A percentile compares a stretch with the other conserved stretches of the same genome.
Conservation (phyloP, 2,797 vertebrate species). For the Caiman crocodilus region DNA sequence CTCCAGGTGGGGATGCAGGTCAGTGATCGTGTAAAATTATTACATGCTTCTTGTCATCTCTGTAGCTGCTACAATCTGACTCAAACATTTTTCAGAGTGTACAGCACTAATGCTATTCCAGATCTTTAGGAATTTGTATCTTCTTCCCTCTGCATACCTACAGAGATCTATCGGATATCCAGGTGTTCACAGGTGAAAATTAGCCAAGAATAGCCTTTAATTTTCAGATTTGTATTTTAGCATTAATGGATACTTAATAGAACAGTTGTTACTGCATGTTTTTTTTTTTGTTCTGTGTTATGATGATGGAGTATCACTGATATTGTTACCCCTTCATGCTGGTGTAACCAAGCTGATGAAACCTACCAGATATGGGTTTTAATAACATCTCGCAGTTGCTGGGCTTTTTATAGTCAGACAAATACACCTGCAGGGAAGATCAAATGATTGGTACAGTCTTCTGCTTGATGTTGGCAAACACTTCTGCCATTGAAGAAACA, state of each 20-base stretch:
- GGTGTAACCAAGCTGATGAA: background rate
- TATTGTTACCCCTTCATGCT: background rate
- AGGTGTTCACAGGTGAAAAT: background rate
- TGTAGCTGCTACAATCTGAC: slow-evolving; percentile 40
- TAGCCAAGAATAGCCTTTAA: background rate
- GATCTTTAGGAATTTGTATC: background rate
- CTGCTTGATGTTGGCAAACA: background rate
- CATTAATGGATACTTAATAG: background rate
- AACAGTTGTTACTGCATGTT: too few species aligned
- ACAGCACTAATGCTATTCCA: slow-evolving; percentile 9
- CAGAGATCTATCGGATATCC: background rate
- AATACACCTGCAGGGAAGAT: background rate
- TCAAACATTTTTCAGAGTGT: slow-evolving; percentile 34
- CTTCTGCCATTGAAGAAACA: background rate
- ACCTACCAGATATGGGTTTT: background rate
- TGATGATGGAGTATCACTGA: background rate
- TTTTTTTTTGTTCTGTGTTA: too few species aligned
- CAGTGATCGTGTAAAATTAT: background rate
- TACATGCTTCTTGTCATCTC: slow-evolving; percentile 22
- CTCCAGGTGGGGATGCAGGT: background rate
- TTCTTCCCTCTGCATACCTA: background rate
- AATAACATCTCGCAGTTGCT: background rate
- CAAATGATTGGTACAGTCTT: background rate
- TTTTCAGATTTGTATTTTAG: background rate
- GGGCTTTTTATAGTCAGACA: background rate